Conservation (phyloP, 1,140 invertebrate species). For the Propsilocerus akamusi region DNA sequence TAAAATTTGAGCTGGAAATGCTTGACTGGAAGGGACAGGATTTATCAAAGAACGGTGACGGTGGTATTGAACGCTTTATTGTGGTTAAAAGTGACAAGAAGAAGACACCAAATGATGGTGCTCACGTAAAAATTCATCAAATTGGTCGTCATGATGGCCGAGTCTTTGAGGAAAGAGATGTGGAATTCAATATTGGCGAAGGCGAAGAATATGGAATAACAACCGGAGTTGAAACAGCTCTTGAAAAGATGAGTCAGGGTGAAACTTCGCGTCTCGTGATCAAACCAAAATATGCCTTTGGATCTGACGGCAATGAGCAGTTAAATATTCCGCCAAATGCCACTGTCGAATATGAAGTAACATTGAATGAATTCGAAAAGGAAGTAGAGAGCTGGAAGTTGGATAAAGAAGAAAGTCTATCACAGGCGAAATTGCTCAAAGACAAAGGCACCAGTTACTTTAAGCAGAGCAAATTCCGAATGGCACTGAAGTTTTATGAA, state of each 20-base stretch:
- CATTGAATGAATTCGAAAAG: constrained; percentile 69
- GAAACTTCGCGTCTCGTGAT: constrained; percentile 65
- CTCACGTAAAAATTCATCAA: constrained; percentile 67
- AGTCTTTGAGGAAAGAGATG: constrained; percentile 58
- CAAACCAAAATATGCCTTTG: constrained; percentile 68
- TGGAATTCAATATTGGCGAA: constrained; percentile 76
- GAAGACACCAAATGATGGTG: constrained; percentile 68
- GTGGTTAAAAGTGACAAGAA: constrained; percentile 29
- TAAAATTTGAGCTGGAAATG: constrained; percentile 85
- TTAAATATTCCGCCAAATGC: constrained; percentile 65
- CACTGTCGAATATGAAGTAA: constrained; percentile 62
- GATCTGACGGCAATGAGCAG: constrained; percentile 42
- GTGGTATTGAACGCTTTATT: constrained; percentile 55
- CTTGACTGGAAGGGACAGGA: constrained; percentile 75
- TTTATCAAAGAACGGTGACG: constrained; percentile 63
- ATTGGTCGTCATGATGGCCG: constrained; percentile 46
- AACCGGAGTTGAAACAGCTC: constrained; percentile 66
- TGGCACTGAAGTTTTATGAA: constrained; percentile 82
- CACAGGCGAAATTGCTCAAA: constrained; percentile 66
- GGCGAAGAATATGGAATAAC: constrained; percentile 54
- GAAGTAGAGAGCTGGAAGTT: constrained; percentile 66
- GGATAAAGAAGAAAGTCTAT: constrained; percentile 55
- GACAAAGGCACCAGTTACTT: constrained; percentile 86
- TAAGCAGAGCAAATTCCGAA: constrained; percentile 51
- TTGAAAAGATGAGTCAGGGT: constrained; percentile 63